Evolutionary conservation across 2,888 invertebrate genomes (phyloP), one percentile per base, ranked within the genome.

Genomic region (Drosophila borborema): DNA sequence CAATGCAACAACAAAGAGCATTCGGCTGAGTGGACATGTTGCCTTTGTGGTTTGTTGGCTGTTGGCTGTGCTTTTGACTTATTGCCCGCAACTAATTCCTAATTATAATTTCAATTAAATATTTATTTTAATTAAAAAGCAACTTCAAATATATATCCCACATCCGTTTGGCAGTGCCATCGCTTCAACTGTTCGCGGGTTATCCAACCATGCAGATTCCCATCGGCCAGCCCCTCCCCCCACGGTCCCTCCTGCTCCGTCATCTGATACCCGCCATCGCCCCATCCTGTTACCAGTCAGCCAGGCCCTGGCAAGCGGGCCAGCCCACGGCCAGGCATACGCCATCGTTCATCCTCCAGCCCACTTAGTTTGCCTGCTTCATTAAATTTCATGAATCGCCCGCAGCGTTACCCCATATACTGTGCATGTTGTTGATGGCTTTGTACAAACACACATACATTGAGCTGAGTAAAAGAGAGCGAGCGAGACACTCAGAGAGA

Each of bases 351-450:
- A 55, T 55, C 55, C 55, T n/a, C 7, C 64, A 49, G 66, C 64
- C 55, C 76, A 62, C 64, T 68, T 67, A 62, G 67, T 74, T 78
- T 81, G 79, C 76, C 81, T 80, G 82, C 85, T 87, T 89, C 88
- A 86, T 89, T 86, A 89, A 86, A 86, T 86, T 86, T 87, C 87
- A 89, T 89, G 86, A 89, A 86, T 85, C 82, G 89, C 86, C 86
- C 86, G 86, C 88, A 86, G 86, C 75, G 72, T 71, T 81, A 56
- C 69, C 79, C 75, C 81, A 78, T 85, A 77, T 86, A 76, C 89
- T 84, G 76, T 72, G 74, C 80, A 80, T 89, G 86, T 81, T 89
- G 85, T 89, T 84, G 89, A 84, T 88, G 77, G 88, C 61, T 81
- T 74, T 68, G 74, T 61, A 72, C 58, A 69, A 41, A 55, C 61